A percentile compares a stretch with the other conserved stretches of the same genome.
These are phyloP conservation scores for Tetranychus urticae DNA, from an alignment of 1,140 invertebrate genomes.

Conservation along the genomic window DNA sequence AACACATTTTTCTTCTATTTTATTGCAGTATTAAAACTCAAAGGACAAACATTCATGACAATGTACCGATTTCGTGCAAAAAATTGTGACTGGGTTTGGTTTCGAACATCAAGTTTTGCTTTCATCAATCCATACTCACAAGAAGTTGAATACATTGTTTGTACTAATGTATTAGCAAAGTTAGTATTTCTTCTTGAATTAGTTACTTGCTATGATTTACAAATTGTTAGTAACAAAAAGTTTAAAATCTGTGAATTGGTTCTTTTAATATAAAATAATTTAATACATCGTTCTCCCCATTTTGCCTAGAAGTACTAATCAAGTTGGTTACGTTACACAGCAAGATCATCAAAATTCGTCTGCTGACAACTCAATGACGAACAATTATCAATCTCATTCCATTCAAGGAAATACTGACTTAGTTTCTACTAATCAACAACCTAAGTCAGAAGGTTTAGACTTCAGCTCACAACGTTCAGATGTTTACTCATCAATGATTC, in stretches of 20 bases:
- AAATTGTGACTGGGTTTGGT: slow-evolving; percentile 78
- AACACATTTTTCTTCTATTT: not conserved
- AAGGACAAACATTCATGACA: slow-evolving; percentile 80
- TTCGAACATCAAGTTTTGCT: slow-evolving; percentile 81
- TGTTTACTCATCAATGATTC: slow-evolving; percentile 28
- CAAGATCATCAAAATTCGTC: not conserved
- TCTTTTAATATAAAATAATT: no score
- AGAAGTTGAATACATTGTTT: slow-evolving; percentile 91
- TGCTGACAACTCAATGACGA: slow-evolving; percentile 1
- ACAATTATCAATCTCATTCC: slow-evolving; percentile 6
- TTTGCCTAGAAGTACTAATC: slow-evolving; percentile 12
- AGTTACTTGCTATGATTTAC: no score
- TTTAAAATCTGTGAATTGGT: no score
- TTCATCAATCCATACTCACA: slow-evolving; percentile 92
- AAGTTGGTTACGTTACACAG: slow-evolving; percentile 6
- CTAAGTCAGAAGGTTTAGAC: slow-evolving; percentile 26
- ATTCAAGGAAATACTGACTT: slow-evolving; percentile 18
- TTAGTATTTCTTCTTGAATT: not conserved
- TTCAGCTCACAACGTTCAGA: slow-evolving; percentile 40
- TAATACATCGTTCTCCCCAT: no score
- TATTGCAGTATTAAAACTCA: slow-evolving; percentile 54
- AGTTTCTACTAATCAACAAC: slow-evolving; percentile 1
- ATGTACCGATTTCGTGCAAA: slow-evolving; percentile 88
- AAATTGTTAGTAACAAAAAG: no score
- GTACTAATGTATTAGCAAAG: slow-evolving; percentile 41